phyloP scores from a whole-genome alignment of 2,113 vertebrate genomes.

The Vanacampus margaritifer region DNA sequence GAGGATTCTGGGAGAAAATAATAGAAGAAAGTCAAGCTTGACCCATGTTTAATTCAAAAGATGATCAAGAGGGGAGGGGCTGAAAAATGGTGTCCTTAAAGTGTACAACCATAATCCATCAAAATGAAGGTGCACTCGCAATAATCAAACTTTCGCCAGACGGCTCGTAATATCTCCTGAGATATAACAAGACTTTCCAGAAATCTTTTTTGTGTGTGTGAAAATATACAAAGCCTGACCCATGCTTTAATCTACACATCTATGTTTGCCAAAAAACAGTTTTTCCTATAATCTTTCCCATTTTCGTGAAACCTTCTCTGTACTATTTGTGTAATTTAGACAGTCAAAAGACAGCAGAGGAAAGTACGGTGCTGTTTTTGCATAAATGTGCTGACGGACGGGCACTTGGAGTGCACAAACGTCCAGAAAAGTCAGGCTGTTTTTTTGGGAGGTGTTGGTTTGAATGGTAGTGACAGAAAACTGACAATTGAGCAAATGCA shows the following conservation, averaged over 20 bases:
- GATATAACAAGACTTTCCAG: background rate
- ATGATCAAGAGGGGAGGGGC: background rate
- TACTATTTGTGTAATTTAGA: background rate
- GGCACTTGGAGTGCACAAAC: background rate
- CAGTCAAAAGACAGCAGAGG: background rate
- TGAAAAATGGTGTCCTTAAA: background rate
- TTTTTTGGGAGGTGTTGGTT: background rate
- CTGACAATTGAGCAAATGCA: background rate
- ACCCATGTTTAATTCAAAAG: background rate
- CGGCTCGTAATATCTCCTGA: background rate
- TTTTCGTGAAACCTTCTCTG: background rate
- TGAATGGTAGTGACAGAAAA: background rate
- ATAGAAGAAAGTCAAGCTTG: background rate
- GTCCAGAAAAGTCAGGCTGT: background rate
- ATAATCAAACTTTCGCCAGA: background rate
- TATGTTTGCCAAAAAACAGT: background rate
- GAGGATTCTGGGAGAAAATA: background rate
- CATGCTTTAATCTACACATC: background rate
- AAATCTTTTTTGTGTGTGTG: background rate
- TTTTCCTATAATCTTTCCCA: background rate
- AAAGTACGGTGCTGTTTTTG: background rate
- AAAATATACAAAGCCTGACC: constrained; percentile 1
- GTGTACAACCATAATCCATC: background rate
- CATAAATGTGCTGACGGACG: background rate
- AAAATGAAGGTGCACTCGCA: background rate